Conservation (phyloP, 30 jellyfish, hydroid and myxozoan genomes). For the Cassiopea xamachana region DNA sequence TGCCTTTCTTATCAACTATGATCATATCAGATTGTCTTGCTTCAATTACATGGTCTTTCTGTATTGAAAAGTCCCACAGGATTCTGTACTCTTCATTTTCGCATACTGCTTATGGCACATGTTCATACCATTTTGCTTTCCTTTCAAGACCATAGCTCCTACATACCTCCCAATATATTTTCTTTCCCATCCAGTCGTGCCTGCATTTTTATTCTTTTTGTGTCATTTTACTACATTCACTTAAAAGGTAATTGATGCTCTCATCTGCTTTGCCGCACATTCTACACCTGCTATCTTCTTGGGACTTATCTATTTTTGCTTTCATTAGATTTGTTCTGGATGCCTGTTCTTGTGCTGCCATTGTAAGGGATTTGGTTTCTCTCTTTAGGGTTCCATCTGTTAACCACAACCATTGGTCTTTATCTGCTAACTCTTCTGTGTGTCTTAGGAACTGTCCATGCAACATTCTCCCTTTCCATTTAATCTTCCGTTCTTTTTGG, state of each 20-base stretch:
- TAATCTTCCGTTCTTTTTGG: neutral
- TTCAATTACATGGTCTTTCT: neutral
- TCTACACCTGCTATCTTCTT: neutral
- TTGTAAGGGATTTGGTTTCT: neutral
- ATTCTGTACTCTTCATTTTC: neutral
- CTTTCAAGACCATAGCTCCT: neutral
- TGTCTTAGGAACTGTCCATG: neutral
- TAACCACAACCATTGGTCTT: neutral
- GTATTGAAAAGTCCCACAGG: constrained; percentile 8
- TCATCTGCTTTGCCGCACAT: neutral
- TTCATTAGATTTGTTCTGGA: neutral
- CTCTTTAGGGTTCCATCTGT: neutral
- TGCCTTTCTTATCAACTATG: neutral
- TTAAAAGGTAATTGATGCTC: neutral
- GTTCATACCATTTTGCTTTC: neutral
- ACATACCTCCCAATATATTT: neutral
- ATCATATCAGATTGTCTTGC: constrained; percentile 3
- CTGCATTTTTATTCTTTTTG: neutral
- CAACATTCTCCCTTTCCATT: neutral
- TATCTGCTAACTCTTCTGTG: constrained; percentile 10
- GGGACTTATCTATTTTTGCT: neutral
- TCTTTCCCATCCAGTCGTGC: constrained; percentile 7
- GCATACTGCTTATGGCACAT: neutral
- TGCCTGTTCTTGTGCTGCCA: neutral
- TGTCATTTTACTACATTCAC: neutral